A percentile compares a stretch with the other conserved stretches of the same genome.
Conservation (phyloP, 2,113 vertebrate genomes). For the Grus americana region DNA sequence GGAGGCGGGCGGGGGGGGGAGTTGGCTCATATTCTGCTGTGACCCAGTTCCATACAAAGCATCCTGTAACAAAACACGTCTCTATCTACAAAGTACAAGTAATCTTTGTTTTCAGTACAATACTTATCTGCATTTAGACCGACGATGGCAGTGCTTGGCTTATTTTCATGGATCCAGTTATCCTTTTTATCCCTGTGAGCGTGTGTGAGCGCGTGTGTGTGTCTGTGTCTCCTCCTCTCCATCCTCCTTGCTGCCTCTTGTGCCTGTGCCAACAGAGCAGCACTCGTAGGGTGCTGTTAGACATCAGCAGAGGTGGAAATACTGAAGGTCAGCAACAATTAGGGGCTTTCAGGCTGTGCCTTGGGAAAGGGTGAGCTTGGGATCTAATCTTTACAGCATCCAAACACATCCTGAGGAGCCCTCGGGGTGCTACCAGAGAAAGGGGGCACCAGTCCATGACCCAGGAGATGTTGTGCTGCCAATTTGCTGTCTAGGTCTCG, state of each 20-base stretch:
- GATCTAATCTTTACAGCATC: neutral
- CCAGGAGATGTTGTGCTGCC: neutral
- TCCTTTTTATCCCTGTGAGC: slow-evolving; percentile 61
- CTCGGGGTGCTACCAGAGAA: neutral
- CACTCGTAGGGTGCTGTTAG: neutral
- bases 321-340: neutral
- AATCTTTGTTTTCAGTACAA: slow-evolving; percentile 73
- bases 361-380: neutral
- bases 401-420: neutral
- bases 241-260: neutral
- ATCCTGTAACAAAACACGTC: slow-evolving; percentile 71
- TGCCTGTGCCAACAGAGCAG: neutral
- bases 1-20: neutral
- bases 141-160: slow-evolving; percentile 56
- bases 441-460: neutral
- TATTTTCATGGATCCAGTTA: slow-evolving; percentile 67
- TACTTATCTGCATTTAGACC: slow-evolving; percentile 74
- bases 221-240: slow-evolving; percentile 1
- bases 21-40: slow-evolving; percentile 67
- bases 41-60: slow-evolving; percentile 76
- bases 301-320: neutral
- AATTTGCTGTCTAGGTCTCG: neutral
- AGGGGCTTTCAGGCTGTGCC: neutral
- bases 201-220: neutral
- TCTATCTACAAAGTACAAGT: slow-evolving; percentile 75